These are phyloP conservation scores for Pseudachorutes palmiensis DNA, from an alignment of 1,140 invertebrate genomes.

Conservation along the genomic window DNA sequence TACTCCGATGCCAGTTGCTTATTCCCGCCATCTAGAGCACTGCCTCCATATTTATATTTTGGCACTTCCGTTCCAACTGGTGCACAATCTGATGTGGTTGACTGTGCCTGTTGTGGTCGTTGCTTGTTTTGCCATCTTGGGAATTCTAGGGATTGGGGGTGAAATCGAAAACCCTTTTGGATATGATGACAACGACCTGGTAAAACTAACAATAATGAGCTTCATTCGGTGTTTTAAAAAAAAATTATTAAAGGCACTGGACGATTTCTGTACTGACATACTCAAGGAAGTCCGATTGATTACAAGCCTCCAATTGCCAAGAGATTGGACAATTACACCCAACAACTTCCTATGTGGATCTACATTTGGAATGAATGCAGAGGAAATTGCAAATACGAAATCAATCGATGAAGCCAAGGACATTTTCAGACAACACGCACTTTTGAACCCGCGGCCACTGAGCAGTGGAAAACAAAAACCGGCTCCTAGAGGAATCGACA, in stretches of 20 bases:
- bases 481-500: background rate
- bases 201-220: background rate
- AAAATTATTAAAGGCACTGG: background rate
- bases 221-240: background rate
- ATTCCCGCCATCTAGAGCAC: slow-evolving; percentile 24
- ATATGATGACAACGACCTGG: slow-evolving; percentile 23
- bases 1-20: slow-evolving; percentile 25
- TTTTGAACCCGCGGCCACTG: background rate
- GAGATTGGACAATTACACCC: background rate
- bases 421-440: background rate
- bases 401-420: background rate
- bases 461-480: background rate
- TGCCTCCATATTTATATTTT: slow-evolving; percentile 21
- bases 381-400: slow-evolving; percentile 1
- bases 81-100: slow-evolving; percentile 13
- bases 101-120: slow-evolving; percentile 18
- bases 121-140: slow-evolving; percentile 18
- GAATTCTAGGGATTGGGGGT: slow-evolving; percentile 19
- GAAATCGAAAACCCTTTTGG: slow-evolving; percentile 28
- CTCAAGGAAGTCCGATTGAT: background rate
- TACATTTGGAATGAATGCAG: background rate
- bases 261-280: background rate
- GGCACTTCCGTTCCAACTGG: slow-evolving; percentile 15
- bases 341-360: background rate
- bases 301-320: background rate